phyloP scores from a whole-genome alignment of 2,113 vertebrate species.

The Eubucco bourcierii region DNA sequence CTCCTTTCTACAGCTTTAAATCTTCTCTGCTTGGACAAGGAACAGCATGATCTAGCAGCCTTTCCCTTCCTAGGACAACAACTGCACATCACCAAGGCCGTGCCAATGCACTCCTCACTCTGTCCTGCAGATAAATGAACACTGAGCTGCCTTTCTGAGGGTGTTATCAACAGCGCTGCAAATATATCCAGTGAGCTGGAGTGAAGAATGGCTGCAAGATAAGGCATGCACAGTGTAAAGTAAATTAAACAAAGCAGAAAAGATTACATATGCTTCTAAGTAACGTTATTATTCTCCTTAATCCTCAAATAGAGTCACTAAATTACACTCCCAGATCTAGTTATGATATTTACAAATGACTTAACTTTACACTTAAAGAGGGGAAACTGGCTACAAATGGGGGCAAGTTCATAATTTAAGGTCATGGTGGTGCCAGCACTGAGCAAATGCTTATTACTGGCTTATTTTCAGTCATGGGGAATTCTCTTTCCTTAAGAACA shows the following conservation, averaged over 20 bases:
- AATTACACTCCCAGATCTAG: slow-evolving; percentile 62
- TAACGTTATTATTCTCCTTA: slow-evolving; percentile 25
- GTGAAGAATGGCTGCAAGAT: slow-evolving; percentile 38
- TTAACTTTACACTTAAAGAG: slow-evolving; percentile 34
- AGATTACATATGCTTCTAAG: slow-evolving; percentile 23
- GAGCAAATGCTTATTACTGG: slow-evolving; percentile 38
- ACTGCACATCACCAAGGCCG: neutral
- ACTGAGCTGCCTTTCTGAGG: neutral
- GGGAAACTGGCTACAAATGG: slow-evolving; percentile 31
- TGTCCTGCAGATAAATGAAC: neutral
- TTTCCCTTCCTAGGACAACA: neutral
- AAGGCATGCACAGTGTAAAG: neutral
- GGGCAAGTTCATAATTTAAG: slow-evolving; percentile 44
- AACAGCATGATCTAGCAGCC: neutral
- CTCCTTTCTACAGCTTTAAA: neutral
- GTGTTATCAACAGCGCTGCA: neutral
- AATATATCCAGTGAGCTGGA: neutral
- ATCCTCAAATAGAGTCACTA: slow-evolving; percentile 52
- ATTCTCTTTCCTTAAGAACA: slow-evolving; percentile 33
- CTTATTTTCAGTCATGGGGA: slow-evolving; percentile 39
- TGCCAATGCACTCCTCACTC: neutral
- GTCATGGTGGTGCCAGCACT: neutral
- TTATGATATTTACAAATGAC: slow-evolving; percentile 58
- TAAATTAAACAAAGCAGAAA: slow-evolving; percentile 39
- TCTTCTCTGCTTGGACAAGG: neutral